Evolutionary conservation across 2,888 invertebrate genomes (phyloP).

Genomic region (Pseudeuparius sepicola): DNA sequence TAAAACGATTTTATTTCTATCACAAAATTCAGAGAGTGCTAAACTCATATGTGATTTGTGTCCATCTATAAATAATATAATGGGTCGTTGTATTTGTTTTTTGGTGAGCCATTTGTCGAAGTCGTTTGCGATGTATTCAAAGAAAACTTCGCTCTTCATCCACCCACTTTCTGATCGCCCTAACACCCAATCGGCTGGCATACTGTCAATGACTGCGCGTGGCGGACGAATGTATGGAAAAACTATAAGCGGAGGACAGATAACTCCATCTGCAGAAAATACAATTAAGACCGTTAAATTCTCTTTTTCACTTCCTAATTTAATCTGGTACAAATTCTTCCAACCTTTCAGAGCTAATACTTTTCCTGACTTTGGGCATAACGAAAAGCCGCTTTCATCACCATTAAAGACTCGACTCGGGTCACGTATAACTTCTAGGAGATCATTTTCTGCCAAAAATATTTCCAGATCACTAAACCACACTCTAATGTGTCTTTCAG

Average conservation of each 20-base stretch:
- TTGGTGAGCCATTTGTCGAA: constrained; percentile 17
- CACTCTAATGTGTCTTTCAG: constrained; percentile 11
- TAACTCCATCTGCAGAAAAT: constrained; percentile 14
- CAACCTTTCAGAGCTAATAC: constrained; percentile 16
- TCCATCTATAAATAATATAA: constrained; percentile 17
- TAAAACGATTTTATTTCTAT: no score
- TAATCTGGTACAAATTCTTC: no score
- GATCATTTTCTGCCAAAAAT: constrained; percentile 10
- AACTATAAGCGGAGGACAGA: constrained; percentile 13
- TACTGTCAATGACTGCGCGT: constrained; percentile 11
- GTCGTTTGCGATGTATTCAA: constrained; percentile 19
- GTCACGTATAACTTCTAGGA: constrained; percentile 10
- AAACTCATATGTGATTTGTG: constrained; percentile 8
- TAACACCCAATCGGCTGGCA: constrained; percentile 16
- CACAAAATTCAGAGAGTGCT: no score
- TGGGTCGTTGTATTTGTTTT: constrained; percentile 17
- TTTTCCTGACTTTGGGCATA: constrained; percentile 19
- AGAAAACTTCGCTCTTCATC: constrained; percentile 23
- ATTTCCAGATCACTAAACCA: constrained; percentile 15
- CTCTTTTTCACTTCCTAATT: constrained; percentile 16
- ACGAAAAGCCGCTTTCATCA: constrained; percentile 12
- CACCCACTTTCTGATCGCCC: constrained; percentile 21
- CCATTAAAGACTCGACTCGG: constrained; percentile 15
- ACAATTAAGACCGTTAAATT: constrained; percentile 16
- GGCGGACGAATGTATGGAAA: constrained; percentile 18